These are phyloP conservation scores for Atractosteus spatula DNA, from an alignment of 2,113 vertebrate genomes.

Conservation along the genomic window DNA sequence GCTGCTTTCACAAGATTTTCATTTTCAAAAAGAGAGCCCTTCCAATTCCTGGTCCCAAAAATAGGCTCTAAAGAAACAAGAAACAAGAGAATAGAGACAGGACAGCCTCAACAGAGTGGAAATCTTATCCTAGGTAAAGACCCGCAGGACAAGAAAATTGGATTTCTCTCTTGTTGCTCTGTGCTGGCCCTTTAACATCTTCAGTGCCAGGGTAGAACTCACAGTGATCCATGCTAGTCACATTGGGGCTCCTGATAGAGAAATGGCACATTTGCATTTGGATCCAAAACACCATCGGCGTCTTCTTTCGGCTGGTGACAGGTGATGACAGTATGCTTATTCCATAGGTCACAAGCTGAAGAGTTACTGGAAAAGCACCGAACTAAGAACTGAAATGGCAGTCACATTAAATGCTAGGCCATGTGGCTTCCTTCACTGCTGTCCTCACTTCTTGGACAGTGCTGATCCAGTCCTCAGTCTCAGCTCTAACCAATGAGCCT, in stretches of 20 bases:
- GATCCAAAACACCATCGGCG: constrained; percentile 46
- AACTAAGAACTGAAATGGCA: too few relatives aligned
- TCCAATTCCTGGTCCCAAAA: neutral
- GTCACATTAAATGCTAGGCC: too few relatives aligned
- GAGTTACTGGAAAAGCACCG: constrained; percentile 17
- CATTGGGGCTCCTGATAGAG: constrained; percentile 7
- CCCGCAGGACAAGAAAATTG: neutral
- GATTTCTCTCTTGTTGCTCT: neutral
- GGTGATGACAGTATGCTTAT: constrained; percentile 48
- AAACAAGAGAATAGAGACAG: neutral
- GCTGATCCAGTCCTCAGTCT: too few relatives aligned
- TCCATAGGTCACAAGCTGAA: constrained; percentile 56
- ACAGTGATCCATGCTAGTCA: too few relatives aligned
- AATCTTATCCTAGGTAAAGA: constrained; percentile 21
- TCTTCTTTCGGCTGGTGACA: constrained; percentile 40
- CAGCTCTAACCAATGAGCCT: neutral
- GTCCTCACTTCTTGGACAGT: too few relatives aligned
- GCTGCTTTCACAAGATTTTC: neutral
- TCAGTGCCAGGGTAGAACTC: neutral
- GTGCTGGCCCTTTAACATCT: neutral
- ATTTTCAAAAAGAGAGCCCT: constrained; percentile 14
- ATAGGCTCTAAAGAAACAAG: neutral
- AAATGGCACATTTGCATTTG: constrained; percentile 52
- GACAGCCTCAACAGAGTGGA: neutral
- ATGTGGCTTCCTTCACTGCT: too few relatives aligned